Evolutionary conservation across 2,113 vertebrate genomes (phyloP).

Genomic region (Labeo rohita): DNA sequence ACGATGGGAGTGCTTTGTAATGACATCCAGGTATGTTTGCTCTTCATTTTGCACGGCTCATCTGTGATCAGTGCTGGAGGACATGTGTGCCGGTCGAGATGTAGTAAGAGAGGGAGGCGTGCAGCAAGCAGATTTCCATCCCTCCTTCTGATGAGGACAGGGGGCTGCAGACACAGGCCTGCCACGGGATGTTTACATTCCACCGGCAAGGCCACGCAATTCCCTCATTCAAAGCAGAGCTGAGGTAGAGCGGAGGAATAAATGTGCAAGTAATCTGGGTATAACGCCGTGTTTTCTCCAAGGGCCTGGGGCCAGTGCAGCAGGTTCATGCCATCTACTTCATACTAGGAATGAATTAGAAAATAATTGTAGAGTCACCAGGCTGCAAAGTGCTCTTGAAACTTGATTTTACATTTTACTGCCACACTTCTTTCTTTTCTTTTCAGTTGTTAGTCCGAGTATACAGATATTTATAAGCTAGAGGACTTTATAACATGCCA

Average conservation of each 20-base stretch:
- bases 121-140: slow-evolving; percentile 37
- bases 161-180: slow-evolving; percentile 26
- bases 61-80: slow-evolving; percentile 65
- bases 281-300: background rate
- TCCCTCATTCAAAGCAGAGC: slow-evolving; percentile 28
- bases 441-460: background rate
- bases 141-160: slow-evolving; percentile 33
- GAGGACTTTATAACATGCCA: background rate
- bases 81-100: slow-evolving; percentile 18
- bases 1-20: slow-evolving; percentile 65
- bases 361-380: background rate
- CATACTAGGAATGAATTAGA: background rate
- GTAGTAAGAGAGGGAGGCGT: slow-evolving; percentile 3
- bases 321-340: slow-evolving; percentile 21
- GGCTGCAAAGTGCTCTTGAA: background rate
- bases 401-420: slow-evolving; percentile 10
- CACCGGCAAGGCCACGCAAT: slow-evolving; percentile 40
- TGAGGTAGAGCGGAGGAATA: background rate
- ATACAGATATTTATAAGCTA: slow-evolving; percentile 1
- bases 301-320: background rate
- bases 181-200: slow-evolving; percentile 55
- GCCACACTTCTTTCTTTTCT: background rate
- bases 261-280: slow-evolving; percentile 48
- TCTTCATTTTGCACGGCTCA: slow-evolving; percentile 75
- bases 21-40: slow-evolving; percentile 76